Percentiles rank a stretch among this genome's conserved stretches.
Evolutionary conservation across 92 coral and sea anemone species (phyloP).

Genomic region (Siderastrea siderea): DNA sequence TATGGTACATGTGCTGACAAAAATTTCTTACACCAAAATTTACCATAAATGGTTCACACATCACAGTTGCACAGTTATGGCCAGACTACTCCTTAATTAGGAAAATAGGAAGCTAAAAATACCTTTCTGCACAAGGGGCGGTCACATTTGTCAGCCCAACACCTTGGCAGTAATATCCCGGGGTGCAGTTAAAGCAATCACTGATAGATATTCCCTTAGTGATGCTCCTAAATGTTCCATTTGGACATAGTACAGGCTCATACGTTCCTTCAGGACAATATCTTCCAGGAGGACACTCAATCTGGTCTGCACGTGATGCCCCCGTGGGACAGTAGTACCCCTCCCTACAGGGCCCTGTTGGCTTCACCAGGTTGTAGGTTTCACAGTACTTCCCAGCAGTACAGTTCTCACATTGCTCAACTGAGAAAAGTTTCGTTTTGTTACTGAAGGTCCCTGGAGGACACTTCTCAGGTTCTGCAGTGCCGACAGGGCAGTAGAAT

Average conservation of each 20-base stretch:
- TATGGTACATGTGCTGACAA: too few species aligned
- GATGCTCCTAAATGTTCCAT: conserved; percentile 90
- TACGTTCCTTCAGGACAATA: conserved; percentile 82
- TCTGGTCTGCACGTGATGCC: conserved; percentile 85
- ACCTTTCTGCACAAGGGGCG: conserved; percentile 96
- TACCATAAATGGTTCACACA: too few species aligned
- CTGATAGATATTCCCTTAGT: conserved; percentile 73
- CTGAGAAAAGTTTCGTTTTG: conserved; percentile 76
- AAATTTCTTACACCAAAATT: too few species aligned
- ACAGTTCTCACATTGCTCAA: conserved; percentile 89
- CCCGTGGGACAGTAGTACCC: conserved; percentile 96
- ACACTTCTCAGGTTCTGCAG: conserved; percentile 92
- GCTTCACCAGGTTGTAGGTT: conserved; percentile 77
- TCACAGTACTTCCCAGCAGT: conserved; percentile 92
- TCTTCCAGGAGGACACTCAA: conserved; percentile 91
- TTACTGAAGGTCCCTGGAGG: conserved; percentile 97
- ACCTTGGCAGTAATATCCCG: conserved; percentile 93
- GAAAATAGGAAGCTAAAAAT: not conserved
- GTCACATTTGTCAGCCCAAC: conserved; percentile 82
- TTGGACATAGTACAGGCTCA: conserved; percentile 79
- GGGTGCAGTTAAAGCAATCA: conserved; percentile 93
- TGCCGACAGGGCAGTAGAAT: conserved; percentile 88
- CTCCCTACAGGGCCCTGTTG: conserved; percentile 87
- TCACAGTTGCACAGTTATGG: too few species aligned
- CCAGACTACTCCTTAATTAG: not conserved